Base-by-base conservation (phyloP, 1,140 invertebrate species). In the Lasioglossum baleicum region DNA sequence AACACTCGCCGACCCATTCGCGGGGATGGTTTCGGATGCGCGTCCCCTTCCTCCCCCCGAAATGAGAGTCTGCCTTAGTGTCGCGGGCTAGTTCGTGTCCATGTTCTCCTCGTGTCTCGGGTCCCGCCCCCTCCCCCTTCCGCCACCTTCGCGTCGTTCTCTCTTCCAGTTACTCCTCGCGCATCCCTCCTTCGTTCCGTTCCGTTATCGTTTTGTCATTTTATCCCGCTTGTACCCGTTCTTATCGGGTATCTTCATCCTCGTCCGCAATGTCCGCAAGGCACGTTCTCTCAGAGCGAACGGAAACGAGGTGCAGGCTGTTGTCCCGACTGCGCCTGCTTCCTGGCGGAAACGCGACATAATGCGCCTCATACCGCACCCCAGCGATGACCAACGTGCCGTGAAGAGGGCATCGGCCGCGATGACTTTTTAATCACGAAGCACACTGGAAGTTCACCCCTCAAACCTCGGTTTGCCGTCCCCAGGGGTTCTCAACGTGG, bases 1-100 rank as follows among this genome's bases (percentile, higher is more conserved):
- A 63, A 83, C 81, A 87, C 88, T 83, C 88, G 87, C 83, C 85
- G 85, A 88, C 85, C 86, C 79, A 86, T 82, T 81, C 84, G 80
- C 86, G 81, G 76, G 80, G 81, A 65, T 80, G 63, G 68, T 63
- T 66, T 83, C 67, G 83, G 70, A 86, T 85, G 83, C 80, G 64
- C 26, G 26, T 26, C 26, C 26, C 26, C 26, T 26, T 26, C 26
- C 26, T 68, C 76, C 53, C 84, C 78, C 60, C 84, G 82, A 86
- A 87, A 87, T 73, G 84, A 86, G 82, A 87, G 78, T 78, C 75
- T 67, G 78, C 78, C 72, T 86, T 58, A 80, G 69, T 61, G 81
- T 71, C 76, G 65, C 75, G 76, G 74, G 85, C 83, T 76, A 83
- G 83, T 83, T 76, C 75, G 80, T 53, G 51, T 58, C 61, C 35